phyloP scores from a whole-genome alignment of 2,113 vertebrate genomes.

The Bos indicus region DNA sequence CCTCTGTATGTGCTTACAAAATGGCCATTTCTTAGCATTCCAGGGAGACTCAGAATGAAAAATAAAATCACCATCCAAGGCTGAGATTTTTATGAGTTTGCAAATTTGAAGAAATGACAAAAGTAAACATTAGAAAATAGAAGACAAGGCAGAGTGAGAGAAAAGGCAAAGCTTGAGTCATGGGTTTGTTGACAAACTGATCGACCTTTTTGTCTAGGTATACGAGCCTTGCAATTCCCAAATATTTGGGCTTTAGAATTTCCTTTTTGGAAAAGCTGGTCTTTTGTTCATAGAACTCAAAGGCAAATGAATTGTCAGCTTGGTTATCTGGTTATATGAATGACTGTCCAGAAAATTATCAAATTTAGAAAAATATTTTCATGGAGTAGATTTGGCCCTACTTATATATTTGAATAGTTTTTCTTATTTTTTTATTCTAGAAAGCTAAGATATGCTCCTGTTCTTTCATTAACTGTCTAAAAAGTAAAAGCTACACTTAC shows the following conservation, averaged over 20 bases:
- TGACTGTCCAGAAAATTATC: neutral
- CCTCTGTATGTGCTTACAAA: neutral
- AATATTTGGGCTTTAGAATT: neutral
- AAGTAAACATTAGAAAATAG: neutral
- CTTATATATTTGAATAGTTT: neutral
- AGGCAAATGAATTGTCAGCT: neutral
- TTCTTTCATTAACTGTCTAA: neutral
- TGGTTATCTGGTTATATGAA: neutral
- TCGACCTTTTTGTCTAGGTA: neutral
- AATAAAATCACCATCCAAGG: neutral
- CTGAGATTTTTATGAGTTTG: neutral
- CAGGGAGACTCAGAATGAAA: neutral
- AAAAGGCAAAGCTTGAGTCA: neutral
- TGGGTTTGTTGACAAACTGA: neutral
- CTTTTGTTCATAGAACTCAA: neutral
- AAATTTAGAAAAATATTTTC: conserved; percentile 27
- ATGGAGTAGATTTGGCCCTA: neutral
- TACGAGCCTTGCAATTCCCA: neutral
- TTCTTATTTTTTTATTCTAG: neutral
- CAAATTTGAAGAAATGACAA: neutral
- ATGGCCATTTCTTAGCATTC: neutral
- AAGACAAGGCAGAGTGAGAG: neutral
- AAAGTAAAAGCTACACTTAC: neutral
- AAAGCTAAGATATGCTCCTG: neutral
- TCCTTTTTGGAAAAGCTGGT: neutral